Conservation (phyloP, 2,797 vertebrate species). For the Enteromius thamalakanensis region DNA sequence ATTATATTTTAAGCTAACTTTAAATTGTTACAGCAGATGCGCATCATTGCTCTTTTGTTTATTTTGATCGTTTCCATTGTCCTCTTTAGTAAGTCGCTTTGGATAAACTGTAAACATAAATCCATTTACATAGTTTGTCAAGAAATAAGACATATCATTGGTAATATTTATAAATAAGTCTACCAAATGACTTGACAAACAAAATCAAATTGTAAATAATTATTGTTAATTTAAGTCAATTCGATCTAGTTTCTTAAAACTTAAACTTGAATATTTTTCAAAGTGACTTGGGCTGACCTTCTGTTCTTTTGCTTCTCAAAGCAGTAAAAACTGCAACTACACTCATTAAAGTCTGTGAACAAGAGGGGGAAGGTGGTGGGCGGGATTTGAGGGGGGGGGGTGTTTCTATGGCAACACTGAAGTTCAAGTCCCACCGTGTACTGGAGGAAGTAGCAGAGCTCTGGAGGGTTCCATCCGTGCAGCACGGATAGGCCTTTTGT, state of each 20-base stretch:
- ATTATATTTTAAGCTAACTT: too few species aligned
- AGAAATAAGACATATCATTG: background rate
- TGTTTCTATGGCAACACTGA: constrained; percentile 70
- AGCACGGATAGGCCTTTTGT: constrained; percentile 52
- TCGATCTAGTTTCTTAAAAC: background rate
- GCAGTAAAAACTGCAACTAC: constrained; percentile 23
- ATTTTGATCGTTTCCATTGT: too few species aligned
- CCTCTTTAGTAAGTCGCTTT: too few species aligned
- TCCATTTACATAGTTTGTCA: background rate
- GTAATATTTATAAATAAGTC: background rate
- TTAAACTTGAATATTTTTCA: background rate
- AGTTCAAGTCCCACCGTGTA: constrained; percentile 67
- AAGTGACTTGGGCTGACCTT: background rate
- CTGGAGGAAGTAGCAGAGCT: constrained; percentile 34
- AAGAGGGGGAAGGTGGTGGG: constrained; percentile 54
- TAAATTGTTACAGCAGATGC: too few species aligned
- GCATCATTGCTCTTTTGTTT: too few species aligned
- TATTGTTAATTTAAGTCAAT: background rate
- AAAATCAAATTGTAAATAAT: too few species aligned
- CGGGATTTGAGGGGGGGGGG: constrained; percentile 12
- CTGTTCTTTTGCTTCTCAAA: background rate
- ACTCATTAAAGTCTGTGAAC: constrained; percentile 65
- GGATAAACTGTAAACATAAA: too few species aligned
- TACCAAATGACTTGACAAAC: background rate
- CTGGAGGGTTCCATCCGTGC: constrained; percentile 33